phyloP scores from a whole-genome alignment of 2,113 vertebrate genomes.

The Phyllopteryx taeniolatus region DNA sequence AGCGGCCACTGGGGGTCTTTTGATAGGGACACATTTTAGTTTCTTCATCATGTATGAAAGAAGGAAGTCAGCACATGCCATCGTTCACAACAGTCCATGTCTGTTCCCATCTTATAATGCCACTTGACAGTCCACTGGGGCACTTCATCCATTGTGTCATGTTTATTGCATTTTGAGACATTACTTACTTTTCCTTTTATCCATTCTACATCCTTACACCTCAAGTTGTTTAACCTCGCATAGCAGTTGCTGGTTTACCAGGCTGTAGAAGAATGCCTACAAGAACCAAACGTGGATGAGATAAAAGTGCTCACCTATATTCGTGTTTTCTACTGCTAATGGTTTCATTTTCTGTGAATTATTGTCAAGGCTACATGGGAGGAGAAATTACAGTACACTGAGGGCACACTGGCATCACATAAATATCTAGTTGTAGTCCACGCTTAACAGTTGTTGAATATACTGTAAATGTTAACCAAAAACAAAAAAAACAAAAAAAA shows the following conservation, averaged over 20 bases:
- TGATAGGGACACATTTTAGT: slow-evolving; percentile 3
- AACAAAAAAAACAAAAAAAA: background rate
- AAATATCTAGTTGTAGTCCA: background rate
- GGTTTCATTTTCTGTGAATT: background rate
- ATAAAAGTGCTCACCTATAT: background rate
- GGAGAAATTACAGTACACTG: too few relatives aligned
- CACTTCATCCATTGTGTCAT: slow-evolving; percentile 35
- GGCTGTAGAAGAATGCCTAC: background rate
- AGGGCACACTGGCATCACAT: background rate
- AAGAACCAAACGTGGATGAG: background rate
- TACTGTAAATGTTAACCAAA: background rate
- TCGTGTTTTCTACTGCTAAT: slow-evolving; percentile 6
- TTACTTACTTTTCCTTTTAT: slow-evolving; percentile 19
- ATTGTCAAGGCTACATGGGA: background rate
- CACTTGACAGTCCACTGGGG: slow-evolving; percentile 17
- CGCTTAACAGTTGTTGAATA: background rate
- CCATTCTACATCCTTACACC: slow-evolving; percentile 42
- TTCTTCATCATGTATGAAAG: slow-evolving; percentile 10
- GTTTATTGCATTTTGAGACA: slow-evolving; percentile 29
- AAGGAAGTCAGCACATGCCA: slow-evolving; percentile 65
- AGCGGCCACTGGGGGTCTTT: slow-evolving; percentile 6
- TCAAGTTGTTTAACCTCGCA: slow-evolving; percentile 22
- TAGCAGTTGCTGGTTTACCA: slow-evolving; percentile 27
- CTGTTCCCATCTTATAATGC: slow-evolving; percentile 30
- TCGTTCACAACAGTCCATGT: slow-evolving; percentile 34